Evolutionary conservation across 2,113 vertebrate genomes (phyloP), one percentile per base, ranked within the genome.

Genomic region (Thymallus thymallus): DNA sequence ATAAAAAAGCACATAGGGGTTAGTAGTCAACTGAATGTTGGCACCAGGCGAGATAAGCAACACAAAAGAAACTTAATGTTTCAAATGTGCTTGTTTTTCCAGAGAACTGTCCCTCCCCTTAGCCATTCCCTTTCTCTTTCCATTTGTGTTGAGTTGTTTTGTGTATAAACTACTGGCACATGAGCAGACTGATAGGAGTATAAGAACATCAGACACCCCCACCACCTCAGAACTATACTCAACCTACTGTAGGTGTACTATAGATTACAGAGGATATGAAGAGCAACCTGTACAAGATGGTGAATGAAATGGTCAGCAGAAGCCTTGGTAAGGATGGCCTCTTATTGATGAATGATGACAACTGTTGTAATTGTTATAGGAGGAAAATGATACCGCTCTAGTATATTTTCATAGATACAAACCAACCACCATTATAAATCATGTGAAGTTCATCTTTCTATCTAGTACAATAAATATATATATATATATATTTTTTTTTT

Each of bases 161-260:
- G 24, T 79, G 18, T 87, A 85, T 70, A 76, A 68, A 69, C 62
- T 51, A 51, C n/a, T 6, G 0, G 10, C 26, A 41, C 84, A 79
- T 62, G 70, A 79, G 75, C 14, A 1, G 35, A 41, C 35, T 41
- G 9, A 41, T 9, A 0, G 35, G 22, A 0, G 0, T 63, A 62
- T 82, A 80, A 78, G 80, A 2, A 1, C 73, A 18, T 65, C 30
- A 2, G 12, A 64, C 22, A 24, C 30, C 4, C 9, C 3, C 1
- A 2, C 23, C 41, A 69, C 14, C 26, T 10, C 48, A 71, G 26
- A 65, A 67, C n/a, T 16, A 10, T 41, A 55, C n/a, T 23, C 48
- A 67, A 55, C 26, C 14, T 68, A 60, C n/a, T 60, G n/a, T 22
- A n/a, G 6, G 56, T 22, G 56, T 6, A 60, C 7, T 55, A 58